These are phyloP conservation scores for Platerodrilus igneus DNA, from an alignment of 2,888 invertebrate species.

Conservation along the genomic window DNA sequence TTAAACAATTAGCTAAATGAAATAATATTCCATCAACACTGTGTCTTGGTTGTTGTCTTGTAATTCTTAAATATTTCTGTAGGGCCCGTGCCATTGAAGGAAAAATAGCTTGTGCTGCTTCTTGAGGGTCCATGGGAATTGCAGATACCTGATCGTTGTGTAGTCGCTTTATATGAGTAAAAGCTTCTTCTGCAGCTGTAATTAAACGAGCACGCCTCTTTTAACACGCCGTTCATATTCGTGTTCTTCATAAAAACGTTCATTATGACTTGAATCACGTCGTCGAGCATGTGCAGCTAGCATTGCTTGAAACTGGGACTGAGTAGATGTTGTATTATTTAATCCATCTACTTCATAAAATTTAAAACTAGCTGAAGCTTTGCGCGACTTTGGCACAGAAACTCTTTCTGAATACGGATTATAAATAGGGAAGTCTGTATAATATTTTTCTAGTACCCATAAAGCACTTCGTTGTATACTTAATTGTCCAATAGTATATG, in stretches of 20 bases:
- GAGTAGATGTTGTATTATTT: constrained; percentile 58
- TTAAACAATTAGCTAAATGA: constrained; percentile 86
- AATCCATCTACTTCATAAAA: constrained; percentile 93
- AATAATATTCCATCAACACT: constrained; percentile 89
- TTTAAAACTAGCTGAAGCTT: constrained; percentile 82
- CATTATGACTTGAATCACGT: constrained; percentile 91
- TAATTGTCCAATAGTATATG: constrained; percentile 83
- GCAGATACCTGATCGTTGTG: constrained; percentile 68
- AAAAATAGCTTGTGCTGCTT: constrained; percentile 96
- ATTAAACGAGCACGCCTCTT: constrained; percentile 86
- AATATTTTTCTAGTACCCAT: constrained; percentile 91
- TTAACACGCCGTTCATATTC: constrained; percentile 91
- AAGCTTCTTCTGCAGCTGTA: constrained; percentile 95
- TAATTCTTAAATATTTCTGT: constrained; percentile 93
- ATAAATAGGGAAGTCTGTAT: constrained; percentile 92
- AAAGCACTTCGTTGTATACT: constrained; percentile 95
- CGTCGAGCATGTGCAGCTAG: constrained; percentile 75
- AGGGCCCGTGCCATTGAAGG: constrained; percentile 93
- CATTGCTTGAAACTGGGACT: constrained; percentile 67
- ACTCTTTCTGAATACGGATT: constrained; percentile 93
- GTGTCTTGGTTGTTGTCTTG: constrained; percentile 92
- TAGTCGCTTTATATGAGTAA: constrained; percentile 91
- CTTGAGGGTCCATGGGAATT: constrained; percentile 86
- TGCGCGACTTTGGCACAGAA: constrained; percentile 78
- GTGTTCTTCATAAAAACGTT: constrained; percentile 96